A percentile compares a stretch with the other conserved stretches of the same genome.
These are phyloP conservation scores for Pyrgus malvae DNA, from an alignment of 2,888 invertebrate species.

Conservation along the genomic window DNA sequence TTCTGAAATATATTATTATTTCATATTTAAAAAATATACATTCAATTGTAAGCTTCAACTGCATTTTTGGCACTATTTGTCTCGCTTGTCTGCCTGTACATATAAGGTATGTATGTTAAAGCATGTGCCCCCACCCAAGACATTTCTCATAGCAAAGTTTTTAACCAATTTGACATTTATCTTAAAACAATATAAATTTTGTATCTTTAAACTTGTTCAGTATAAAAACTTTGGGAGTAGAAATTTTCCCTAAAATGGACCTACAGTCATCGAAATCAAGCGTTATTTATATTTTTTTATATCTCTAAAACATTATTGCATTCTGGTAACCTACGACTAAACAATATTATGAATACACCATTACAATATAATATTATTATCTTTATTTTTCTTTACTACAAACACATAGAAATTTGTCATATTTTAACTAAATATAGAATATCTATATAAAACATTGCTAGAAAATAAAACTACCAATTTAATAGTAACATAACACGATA, in stretches of 20 bases:
- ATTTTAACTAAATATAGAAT: background rate
- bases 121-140: no score
- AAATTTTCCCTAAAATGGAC: background rate
- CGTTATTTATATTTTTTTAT: background rate
- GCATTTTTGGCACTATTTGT: no score
- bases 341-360: background rate
- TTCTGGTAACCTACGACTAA: constrained; percentile 13
- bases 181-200: no score
- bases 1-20: no score
- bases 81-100: no score
- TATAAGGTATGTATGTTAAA: no score
- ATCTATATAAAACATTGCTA: background rate
- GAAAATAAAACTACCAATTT: constrained; percentile 5
- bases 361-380: background rate
- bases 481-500: constrained; percentile 31
- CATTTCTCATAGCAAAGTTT: no score
- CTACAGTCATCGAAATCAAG: background rate
- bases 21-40: no score
- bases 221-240: background rate
- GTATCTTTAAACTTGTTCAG: no score
- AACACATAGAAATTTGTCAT: constrained; percentile 7
- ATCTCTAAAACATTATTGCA: constrained; percentile 2
- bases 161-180: no score
- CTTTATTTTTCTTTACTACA: constrained; percentile 1
- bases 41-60: no score